phyloP scores from a whole-genome alignment of 2,113 vertebrate genomes.

The Ornithorhynchus anatinus region DNA sequence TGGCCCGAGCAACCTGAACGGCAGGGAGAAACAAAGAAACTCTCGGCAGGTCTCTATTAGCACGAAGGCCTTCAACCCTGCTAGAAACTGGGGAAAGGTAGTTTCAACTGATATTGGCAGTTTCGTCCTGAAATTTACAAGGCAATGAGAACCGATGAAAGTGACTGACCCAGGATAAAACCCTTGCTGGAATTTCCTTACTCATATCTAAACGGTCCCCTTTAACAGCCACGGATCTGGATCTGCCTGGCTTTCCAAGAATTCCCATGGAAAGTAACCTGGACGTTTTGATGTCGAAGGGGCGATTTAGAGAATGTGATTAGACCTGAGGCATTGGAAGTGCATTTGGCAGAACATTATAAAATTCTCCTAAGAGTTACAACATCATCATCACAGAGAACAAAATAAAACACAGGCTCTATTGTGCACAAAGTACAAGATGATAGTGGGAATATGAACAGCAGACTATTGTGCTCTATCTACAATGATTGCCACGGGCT shows the following conservation, averaged over 20 bases:
- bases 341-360: neutral
- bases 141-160: neutral
- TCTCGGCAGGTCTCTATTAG: neutral
- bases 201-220: neutral
- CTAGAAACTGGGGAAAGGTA: constrained; percentile 5
- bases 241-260: neutral
- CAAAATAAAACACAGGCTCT: neutral
- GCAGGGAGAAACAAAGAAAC: neutral
- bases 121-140: constrained; percentile 23
- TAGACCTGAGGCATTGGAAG: neutral
- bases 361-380: neutral
- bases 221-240: rapidly evolving
- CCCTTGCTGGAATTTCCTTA: neutral
- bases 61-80: neutral
- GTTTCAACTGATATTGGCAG: constrained; percentile 19
- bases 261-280: neutral
- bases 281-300: neutral
- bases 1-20: neutral
- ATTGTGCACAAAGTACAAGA: neutral
- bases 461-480: neutral
- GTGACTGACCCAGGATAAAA: constrained; percentile 35
- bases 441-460: neutral
- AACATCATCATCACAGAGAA: neutral
- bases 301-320: neutral
- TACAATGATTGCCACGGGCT: neutral